Base-by-base conservation (phyloP, 2,113 vertebrate genomes). In the Microcebus murinus region DNA sequence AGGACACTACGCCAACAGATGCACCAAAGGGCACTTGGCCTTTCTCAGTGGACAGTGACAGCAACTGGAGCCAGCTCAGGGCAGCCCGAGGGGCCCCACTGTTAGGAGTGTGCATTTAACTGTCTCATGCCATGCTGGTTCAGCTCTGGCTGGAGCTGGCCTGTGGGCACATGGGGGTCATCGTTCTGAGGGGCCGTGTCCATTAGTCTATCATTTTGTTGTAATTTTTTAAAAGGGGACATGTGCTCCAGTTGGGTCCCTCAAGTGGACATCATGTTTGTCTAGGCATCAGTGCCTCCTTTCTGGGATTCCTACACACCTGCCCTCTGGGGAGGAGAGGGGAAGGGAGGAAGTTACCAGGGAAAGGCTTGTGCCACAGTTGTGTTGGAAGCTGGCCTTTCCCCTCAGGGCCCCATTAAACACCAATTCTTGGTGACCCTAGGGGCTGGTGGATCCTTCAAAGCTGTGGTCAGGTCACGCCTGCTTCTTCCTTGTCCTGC, bases 1-100 rank as follows among this genome's bases (percentile, higher is more conserved):
- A 98, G 99, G 99, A 97, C 99, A 99, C 98, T 99, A 99, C 81
- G 99, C 99, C 98, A 99, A 99, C 99, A 99, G 99, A 99, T 99
- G 99, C 98, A 99, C 99, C 95, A 99, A 99, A 99, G 99, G 99
- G 96, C 99, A 99, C 88, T 99, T 99, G 97, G 99, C 99, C 92
- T 99, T 99, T 98, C 99, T 99, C 98, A 99, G 99, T 95, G 99
- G 99, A 97, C 99, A 99, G 98, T 99, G 99, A 99, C 92, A 52
- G 95, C 92, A 95, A 85, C 85, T 85, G 97, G 3, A 91, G 96
- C 93, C 97, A 96, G 91, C 73, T 83, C 92, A 81, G 94, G 97
- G 97, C 95, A 71, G 87, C 95, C 71, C 6, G 9, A 83, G 61
- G 79, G 67, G 67, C 55, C 97, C 87, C 63, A 0, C 1, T 91